Percentiles rank a stretch among this genome's conserved stretches.
These are phyloP conservation scores for Drosophila setifemur DNA, from an alignment of 1,140 invertebrate genomes.

Conservation along the genomic window DNA sequence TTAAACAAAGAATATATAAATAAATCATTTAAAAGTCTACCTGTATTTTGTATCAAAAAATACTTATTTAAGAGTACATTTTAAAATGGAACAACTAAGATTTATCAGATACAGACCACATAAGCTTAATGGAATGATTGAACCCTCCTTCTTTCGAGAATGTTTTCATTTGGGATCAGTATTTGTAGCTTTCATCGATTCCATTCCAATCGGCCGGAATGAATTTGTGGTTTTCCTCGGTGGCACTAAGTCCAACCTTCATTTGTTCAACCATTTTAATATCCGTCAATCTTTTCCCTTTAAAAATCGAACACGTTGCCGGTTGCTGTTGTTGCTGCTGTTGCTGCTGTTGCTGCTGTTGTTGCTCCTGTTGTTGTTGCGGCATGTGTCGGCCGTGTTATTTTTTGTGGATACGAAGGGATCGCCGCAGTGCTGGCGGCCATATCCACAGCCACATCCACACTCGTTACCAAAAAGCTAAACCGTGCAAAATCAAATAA, in stretches of 20 bases:
- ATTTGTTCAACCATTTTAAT: constrained; percentile 27
- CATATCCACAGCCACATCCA: constrained; percentile 16
- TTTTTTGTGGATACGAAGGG: neutral
- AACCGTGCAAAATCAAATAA: constrained; percentile 68
- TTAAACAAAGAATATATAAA: no score
- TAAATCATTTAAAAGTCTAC: no score
- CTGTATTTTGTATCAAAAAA: no score
- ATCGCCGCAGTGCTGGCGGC: constrained; percentile 6
- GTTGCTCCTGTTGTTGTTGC: neutral
- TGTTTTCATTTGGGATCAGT: constrained; percentile 23
- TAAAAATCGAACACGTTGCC: constrained; percentile 20
- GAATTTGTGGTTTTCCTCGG: constrained; percentile 34
- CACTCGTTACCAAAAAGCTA: constrained; percentile 64
- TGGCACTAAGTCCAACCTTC: constrained; percentile 27
- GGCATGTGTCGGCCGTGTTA: constrained; percentile 22
- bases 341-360: neutral
- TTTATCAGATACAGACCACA: no score
- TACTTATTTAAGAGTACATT: no score
- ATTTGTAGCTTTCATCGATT: constrained; percentile 31
- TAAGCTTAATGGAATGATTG: no score
- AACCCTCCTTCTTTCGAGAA: no score
- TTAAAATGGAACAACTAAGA: no score
- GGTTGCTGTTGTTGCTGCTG: neutral
- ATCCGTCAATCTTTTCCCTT: constrained; percentile 37
- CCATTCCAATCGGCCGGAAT: constrained; percentile 15